Conservation (phyloP, 2,113 vertebrate species). For the Gymnobelideus leadbeateri region DNA sequence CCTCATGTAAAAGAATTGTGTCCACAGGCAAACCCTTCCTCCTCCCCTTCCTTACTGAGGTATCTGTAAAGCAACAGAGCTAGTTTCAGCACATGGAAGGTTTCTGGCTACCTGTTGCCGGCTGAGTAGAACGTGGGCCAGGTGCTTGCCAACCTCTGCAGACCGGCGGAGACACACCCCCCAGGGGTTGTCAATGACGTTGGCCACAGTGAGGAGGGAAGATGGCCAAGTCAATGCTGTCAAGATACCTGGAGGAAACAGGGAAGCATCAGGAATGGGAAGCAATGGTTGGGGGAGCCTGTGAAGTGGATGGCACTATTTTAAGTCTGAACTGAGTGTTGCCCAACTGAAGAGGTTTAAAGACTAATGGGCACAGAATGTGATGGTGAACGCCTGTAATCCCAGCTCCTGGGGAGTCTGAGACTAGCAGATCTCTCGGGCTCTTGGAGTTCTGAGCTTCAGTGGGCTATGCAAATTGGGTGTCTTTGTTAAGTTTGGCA, state of each 20-base stretch:
- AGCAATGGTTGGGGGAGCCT: not conserved
- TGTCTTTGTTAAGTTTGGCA: not conserved
- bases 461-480: not conserved
- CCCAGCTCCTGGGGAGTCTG: not conserved
- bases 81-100: not conserved
- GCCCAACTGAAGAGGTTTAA: not conserved
- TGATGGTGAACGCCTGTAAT: not conserved
- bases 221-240: conserved; percentile 95
- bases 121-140: conserved; percentile 93
- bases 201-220: conserved; percentile 91
- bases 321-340: not conserved
- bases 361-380: not conserved
- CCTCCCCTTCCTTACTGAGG: not conserved
- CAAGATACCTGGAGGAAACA: conserved; percentile 89
- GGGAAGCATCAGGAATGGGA: not conserved
- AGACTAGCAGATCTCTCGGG: not conserved
- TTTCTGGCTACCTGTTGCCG: conserved; percentile 90
- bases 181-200: conserved; percentile 98
- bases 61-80: too few species aligned
- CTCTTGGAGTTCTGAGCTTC: not conserved
- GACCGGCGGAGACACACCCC: conserved; percentile 96
- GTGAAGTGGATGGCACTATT: not conserved
- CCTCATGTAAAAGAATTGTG: not conserved
- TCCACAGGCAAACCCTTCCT: not conserved
- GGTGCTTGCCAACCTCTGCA: conserved; percentile 95